phyloP scores from a whole-genome alignment of 2,797 vertebrate genomes.

The Sebastes trivittatus region DNA sequence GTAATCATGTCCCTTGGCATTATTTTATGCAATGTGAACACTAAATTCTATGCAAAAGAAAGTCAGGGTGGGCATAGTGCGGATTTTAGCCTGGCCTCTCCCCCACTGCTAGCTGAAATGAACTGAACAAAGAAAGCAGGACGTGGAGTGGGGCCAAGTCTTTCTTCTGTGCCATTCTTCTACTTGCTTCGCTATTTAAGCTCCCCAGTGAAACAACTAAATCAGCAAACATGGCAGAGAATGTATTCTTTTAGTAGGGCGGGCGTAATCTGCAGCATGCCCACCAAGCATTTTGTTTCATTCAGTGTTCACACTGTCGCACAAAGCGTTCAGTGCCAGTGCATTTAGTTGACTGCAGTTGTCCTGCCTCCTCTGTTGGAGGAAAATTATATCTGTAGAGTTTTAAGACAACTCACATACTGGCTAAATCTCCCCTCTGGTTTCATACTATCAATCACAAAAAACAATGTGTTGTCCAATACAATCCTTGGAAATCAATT shows the following conservation, averaged over 20 bases:
- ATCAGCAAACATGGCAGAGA: conserved; percentile 52
- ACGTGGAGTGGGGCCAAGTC: conserved; percentile 53
- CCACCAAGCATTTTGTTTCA: conserved; percentile 44
- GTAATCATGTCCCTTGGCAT: conserved; percentile 34
- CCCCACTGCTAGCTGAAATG: conserved; percentile 16
- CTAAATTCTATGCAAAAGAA: conserved; percentile 51
- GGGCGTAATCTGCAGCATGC: conserved; percentile 53
- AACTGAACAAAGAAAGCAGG: conserved; percentile 55
- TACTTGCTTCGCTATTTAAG: conserved; percentile 42
- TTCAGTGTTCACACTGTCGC: conserved; percentile 38
- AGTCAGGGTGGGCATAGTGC: conserved; percentile 27
- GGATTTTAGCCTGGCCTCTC: conserved; percentile 23
- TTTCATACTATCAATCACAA: background rate
- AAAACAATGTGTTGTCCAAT: background rate
- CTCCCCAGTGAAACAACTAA: conserved; percentile 50
- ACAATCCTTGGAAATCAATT: background rate
- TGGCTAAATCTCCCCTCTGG: conserved; percentile 2
- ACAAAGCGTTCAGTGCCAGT: conserved; percentile 13
- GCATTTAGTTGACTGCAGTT: conserved; percentile 8
- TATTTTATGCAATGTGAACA: conserved; percentile 50
- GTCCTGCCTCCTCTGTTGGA: background rate
- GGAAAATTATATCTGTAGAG: background rate
- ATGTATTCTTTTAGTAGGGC: conserved; percentile 37
- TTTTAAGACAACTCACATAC: conserved; percentile 14
- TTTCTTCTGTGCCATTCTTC: conserved; percentile 41